Evolutionary conservation across 37 sponge, comb jelly and placozoan genomes (phyloP), one percentile per base, ranked within the genome.

Genomic region (Crambe crambe): DNA sequence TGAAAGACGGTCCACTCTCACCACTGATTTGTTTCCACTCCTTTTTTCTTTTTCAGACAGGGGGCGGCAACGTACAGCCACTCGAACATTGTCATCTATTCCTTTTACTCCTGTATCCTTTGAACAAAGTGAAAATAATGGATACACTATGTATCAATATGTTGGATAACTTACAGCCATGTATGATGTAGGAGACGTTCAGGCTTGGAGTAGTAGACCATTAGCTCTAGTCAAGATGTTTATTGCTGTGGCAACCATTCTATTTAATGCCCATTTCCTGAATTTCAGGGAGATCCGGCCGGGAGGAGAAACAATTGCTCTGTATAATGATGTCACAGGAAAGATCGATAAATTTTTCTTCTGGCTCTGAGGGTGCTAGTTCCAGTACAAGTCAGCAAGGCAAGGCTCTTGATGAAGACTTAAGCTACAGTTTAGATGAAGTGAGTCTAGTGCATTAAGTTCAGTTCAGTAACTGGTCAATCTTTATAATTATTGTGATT

Each of bases 51-150:
- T 64, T 0, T 76, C 84, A 18, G 56, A 86, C 42, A 98, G 63
- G 10, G 99, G 99, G 0, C 99, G 84, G 61, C 94, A 98, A 22
- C 99, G 87, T 43, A 98, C 83, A 20, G 96, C 91, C 18, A 98
- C 99, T 25, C 76, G 71, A 5, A 98, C 96, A 67, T 93, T 92
- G 26, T 95, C 94, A 20, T 84, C 90, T 5, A 20, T 23, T 23
- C n/a, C n/a, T n/a, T n/a, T n/a, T n/a, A n/a, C n/a, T n/a, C n/a
- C n/a, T n/a, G n/a, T 8, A 20, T 72, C 27, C 54, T 47, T 71
- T 41, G 41, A 42, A 71, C 38, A 42, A 40, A 25, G 43, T 71
- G 43, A 71, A 37, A 68, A 36, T 6, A 68, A 5, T 37, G 22
- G 30, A 31, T 36, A 68, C 22, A 68, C 6, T 47, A 47, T 6